Conservation (phyloP, 1,140 invertebrate genomes). For the Listronotus bonariensis region DNA sequence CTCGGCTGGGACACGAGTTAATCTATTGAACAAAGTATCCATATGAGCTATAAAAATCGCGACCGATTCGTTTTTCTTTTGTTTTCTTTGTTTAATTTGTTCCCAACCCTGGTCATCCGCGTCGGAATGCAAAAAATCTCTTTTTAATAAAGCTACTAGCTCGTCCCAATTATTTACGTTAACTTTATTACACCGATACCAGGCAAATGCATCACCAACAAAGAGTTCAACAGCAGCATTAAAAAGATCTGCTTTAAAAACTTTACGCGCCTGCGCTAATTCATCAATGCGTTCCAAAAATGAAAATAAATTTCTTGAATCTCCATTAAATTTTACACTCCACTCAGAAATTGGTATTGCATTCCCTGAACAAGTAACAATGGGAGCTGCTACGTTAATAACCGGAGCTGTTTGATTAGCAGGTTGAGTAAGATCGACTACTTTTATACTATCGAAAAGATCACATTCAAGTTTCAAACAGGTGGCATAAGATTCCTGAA, state of each 20-base stretch:
- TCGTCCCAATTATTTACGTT: slow-evolving; percentile 21
- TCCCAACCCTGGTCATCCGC: slow-evolving; percentile 48
- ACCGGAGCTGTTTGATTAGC: too few species aligned
- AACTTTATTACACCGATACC: slow-evolving; percentile 43
- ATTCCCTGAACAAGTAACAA: too few species aligned
- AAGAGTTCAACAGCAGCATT: slow-evolving; percentile 46
- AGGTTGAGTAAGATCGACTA: too few species aligned
- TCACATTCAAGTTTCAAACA: too few species aligned
- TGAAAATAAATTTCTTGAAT: slow-evolving; percentile 39
- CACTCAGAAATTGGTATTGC: background rate
- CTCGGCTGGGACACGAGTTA: slow-evolving; percentile 40
- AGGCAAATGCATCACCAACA: slow-evolving; percentile 43
- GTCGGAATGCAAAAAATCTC: slow-evolving; percentile 42
- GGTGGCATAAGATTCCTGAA: too few species aligned
- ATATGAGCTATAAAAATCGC: slow-evolving; percentile 45
- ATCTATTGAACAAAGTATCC: slow-evolving; percentile 49
- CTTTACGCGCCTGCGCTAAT: slow-evolving; percentile 42
- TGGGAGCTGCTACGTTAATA: too few species aligned
- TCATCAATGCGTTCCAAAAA: slow-evolving; percentile 46
- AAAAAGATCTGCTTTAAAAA: slow-evolving; percentile 36
- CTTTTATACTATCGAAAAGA: too few species aligned
- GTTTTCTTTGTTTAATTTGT: slow-evolving; percentile 46
- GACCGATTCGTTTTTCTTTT: slow-evolving; percentile 45
- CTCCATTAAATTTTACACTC: slow-evolving; percentile 39
- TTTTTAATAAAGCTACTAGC: slow-evolving; percentile 20